These are phyloP conservation scores for Drosophila birchii DNA, from an alignment of 2,888 invertebrate species.

Conservation along the genomic window DNA sequence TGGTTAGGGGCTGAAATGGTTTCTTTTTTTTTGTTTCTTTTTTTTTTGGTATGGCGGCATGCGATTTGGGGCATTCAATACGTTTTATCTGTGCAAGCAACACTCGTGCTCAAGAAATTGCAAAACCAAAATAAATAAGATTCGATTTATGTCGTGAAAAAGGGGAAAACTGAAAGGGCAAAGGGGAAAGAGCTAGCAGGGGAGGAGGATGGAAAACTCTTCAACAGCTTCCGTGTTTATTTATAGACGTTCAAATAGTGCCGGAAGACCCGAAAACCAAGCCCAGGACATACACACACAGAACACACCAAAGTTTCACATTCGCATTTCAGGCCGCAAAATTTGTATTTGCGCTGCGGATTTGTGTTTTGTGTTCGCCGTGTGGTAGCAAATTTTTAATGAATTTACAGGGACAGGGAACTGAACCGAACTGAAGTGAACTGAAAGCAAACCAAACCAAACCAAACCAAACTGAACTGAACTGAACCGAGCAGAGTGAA, in stretches of 20 bases:
- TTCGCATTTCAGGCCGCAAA: conserved; percentile 68
- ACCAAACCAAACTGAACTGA: neutral
- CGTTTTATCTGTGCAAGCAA: conserved; percentile 75
- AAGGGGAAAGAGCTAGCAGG: neutral
- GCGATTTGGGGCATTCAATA: conserved; percentile 70
- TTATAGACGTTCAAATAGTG: conserved; percentile 77
- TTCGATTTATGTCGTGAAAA: conserved; percentile 74
- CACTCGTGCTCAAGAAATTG: conserved; percentile 69
- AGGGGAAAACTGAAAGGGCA: conserved; percentile 5
- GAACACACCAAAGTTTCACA: conserved; percentile 47
- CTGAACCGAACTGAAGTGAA: conserved; percentile 16
- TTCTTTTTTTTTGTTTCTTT: conserved; percentile 29
- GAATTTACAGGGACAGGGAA: conserved; percentile 67
- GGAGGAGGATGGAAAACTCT: conserved; percentile 33
- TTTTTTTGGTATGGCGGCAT: conserved; percentile 49
- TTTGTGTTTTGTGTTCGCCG: conserved; percentile 67
- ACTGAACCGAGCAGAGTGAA: conserved; percentile 21
- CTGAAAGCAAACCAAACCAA: conserved; percentile 1
- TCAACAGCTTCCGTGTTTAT: conserved; percentile 67
- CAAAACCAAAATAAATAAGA: conserved; percentile 77
- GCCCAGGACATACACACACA: conserved; percentile 56
- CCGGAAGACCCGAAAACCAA: conserved; percentile 27
- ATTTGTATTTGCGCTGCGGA: conserved; percentile 75
- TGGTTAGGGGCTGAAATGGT: conserved; percentile 32
- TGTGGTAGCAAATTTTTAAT: conserved; percentile 76